Base-by-base conservation (phyloP, 2,888 invertebrate species). In the Selenia dentaria region DNA sequence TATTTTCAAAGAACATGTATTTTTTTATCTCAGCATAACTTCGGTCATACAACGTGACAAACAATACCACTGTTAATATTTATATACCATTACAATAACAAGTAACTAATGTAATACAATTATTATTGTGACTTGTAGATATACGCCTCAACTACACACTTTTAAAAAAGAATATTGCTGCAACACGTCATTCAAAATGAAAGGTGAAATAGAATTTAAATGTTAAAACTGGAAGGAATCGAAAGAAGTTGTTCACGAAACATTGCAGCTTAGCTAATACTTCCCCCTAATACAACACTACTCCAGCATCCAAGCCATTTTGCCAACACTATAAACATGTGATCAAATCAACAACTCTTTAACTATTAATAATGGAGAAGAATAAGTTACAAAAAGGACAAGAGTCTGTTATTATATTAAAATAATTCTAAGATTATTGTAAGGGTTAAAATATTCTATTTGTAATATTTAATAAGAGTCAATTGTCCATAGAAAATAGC, bases 1-100 rank as follows among this genome's bases (percentile, higher is more conserved):
- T 90, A 90, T 89, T 88, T 86, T 84, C 81, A 87, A 87, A 88
- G 89, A 89, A 89, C 90, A 88, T 86, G 79, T 89, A 84, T 75
- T 80, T 80, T 77, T 77, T 39, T 36, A 75, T 78, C 64, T 83
- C 85, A 83, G 85, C 87, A 75, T 84, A 86, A 79, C 80, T 75
- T 81, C 83, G 79, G 79, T 85, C 79, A 83, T 84, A 88, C 77
- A 88, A 85, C 81, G 73, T 79, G 83, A 83, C 81, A 88, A 90
- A 88, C 87, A 83, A 85, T 83, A 79, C 73, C 76, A 81, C 73
- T 75, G 81, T 79, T 74, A 74, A 74, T 70, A 76, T 62, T 64
- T 43, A 65, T 76, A 74, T 77, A 79, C 74, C 74, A 74, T 79
- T 76, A 79, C 74, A 74, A 75, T 83, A 90, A 89, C 89, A 89